Evolutionary conservation across 2,797 vertebrate genomes (phyloP), one percentile per base, ranked within the genome.

Genomic region (Phoxinus dragarum): DNA sequence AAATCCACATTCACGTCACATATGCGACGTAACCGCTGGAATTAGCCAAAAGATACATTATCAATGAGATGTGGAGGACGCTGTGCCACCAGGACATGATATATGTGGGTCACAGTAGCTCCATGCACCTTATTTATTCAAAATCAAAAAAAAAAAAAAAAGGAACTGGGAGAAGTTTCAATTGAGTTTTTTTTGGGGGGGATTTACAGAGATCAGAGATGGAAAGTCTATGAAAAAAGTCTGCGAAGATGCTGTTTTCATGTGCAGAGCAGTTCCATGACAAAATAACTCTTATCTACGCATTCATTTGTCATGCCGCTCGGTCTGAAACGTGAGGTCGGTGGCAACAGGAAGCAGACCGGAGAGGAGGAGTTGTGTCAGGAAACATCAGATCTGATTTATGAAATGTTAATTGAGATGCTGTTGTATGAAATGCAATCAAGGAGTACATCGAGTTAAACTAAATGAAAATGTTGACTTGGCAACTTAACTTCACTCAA

Each of bases 201-300:
- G 27, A 16, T 47, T 74, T 61, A 83, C 68, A 31, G 44, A 82
- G 79, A 84, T 80, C 75, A 64, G 54, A 27, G 52, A 78, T 34
- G 66, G 76, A 75, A 54, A 75, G 31, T 75, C 72, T 42, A 9
- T 9, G 40, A 23, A 72, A 19, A 80, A 47, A 38, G 72, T 67
- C 17, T 71, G 69, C 59, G 38, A 67, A 44, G 76, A 27, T 59
- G 44, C 17, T 56, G 40, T 40, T 82, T 64, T 80, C 47, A 67
- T 75, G 74, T 79, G 77, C 76, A 77, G 34, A 19, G 72, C 40
- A 5, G 64, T 88, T 91, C 61, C 1, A 69, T 88, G 90, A 92
- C 92, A 92, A 91, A 93, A 77, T 87, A 86, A 86, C 6, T 27
- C 85, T 92, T 89, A 93, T 92, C 90, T 90, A 87, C 44, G 38